phyloP scores from a whole-genome alignment of 2,888 invertebrate genomes.

The Nebria salina region DNA sequence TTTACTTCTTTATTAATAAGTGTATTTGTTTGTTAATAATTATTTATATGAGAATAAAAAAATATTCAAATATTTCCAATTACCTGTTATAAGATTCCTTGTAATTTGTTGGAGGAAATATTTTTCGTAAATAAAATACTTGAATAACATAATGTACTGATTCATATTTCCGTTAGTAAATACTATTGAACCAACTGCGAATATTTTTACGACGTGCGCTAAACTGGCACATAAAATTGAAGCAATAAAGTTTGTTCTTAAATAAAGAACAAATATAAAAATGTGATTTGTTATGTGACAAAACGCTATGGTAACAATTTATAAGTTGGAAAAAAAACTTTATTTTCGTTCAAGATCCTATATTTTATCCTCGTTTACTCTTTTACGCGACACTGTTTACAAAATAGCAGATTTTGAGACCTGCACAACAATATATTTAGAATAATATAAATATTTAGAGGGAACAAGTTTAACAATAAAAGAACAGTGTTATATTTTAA shows the following conservation, averaged over 20 bases:
- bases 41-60: too few species aligned
- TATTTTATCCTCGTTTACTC: not conserved
- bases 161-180: conserved; percentile 15
- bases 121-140: conserved; percentile 10
- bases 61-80: too few species aligned
- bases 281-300: conserved; percentile 26
- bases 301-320: not conserved
- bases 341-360: not conserved
- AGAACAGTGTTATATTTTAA: not conserved
- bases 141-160: conserved; percentile 36
- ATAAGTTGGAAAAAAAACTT: not conserved
- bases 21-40: too few species aligned
- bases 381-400: not conserved
- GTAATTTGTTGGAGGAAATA: conserved; percentile 10
- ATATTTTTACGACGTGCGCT: conserved; percentile 36
- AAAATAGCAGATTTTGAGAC: not conserved
- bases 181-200: conserved; percentile 34
- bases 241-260: conserved; percentile 31
- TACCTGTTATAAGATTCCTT: too few species aligned
- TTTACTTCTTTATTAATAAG: too few species aligned
- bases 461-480: not conserved
- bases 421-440: not conserved
- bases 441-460: not conserved
- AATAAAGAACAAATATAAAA: conserved; percentile 29
- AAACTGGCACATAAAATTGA: conserved; percentile 30